Evolutionary conservation across 2,888 invertebrate genomes (phyloP), one percentile per base, ranked within the genome.

Genomic region (Hirudinaria manillensis): DNA sequence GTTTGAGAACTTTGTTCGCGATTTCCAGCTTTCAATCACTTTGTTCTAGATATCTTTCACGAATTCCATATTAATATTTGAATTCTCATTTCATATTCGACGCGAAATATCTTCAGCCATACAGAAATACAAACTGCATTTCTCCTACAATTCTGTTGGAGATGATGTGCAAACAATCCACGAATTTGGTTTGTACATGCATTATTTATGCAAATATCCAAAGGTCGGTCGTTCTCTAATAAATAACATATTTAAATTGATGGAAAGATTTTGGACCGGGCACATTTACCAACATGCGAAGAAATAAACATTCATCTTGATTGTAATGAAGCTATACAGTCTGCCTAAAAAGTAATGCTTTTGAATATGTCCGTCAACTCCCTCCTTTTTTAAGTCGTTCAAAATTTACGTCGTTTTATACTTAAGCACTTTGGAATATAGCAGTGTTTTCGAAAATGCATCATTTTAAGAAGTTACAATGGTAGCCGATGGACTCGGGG

Each of bases 201-300:
- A 21, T 53, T 21, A 53, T 53, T 21, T 16, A 53, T 53, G 53
- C 53, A 53, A 13, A 53, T 21, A 53, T 53, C 53, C 53, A 16
- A 53, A 13, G 13, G 53, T 53, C 53, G 21, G 53, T 53, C 53
- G 21, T 53, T 53, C 53, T 53, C 21, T 21, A 53, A 53, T 53
- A 53, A 13, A 16, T 53, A 21, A 53, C 21, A 53, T 16, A 16
- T 53, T 21, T 53, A 16, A 53, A 53, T 53, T 53, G 53, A 13
- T 53, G 53, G 53, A 53, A 16, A 53, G 53, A 53, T 21, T 13
- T 53, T 53, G 21, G 53, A 53, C 53, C 53, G 53, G 53, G 53
- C 21, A 53, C 53, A 53, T 53, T 53, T n/a, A n/a, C n/a, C n/a
- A n/a, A n/a, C n/a, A n/a, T n/a, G n/a, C 53, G 53, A 53, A 53